Evolutionary conservation across 1,140 invertebrate genomes (phyloP).

Genomic region (Ostrea edulis): DNA sequence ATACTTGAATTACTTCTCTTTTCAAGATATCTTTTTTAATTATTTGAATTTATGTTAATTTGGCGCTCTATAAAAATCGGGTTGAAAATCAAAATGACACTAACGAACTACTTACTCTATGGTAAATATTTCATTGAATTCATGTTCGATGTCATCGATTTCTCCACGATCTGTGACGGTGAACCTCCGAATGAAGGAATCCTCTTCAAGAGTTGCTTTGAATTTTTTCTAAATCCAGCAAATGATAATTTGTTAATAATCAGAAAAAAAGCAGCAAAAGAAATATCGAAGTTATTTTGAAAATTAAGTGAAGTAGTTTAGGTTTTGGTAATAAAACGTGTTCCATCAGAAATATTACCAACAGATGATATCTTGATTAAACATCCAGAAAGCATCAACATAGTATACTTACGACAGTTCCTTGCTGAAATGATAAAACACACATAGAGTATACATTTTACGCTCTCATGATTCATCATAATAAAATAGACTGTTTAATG

Average conservation of each 20-base stretch:
- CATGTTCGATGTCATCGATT: neutral
- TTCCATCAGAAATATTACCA: neutral
- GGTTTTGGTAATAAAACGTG: neutral
- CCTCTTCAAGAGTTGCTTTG: constrained; percentile 20
- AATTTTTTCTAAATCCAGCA: constrained; percentile 22
- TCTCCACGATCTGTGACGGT: constrained; percentile 57
- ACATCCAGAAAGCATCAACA: neutral
- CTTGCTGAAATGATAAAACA: neutral
- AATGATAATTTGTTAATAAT: neutral
- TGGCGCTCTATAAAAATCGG: too few species aligned
- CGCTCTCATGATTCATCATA: neutral
- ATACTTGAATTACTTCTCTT: too few species aligned
- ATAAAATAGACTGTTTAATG: too few species aligned
- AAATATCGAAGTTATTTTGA: neutral
- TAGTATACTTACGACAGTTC: neutral
- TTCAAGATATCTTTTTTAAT: too few species aligned
- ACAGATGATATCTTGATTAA: neutral
- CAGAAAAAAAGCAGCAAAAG: neutral
- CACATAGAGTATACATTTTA: neutral
- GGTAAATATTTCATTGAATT: neutral
- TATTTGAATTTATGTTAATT: too few species aligned
- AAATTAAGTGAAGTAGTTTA: neutral
- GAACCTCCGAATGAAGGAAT: constrained; percentile 62
- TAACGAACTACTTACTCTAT: neutral
- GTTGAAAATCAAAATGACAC: neutral